These are phyloP conservation scores for Alca torda DNA, from an alignment of 2,797 vertebrate genomes.

Conservation along the genomic window DNA sequence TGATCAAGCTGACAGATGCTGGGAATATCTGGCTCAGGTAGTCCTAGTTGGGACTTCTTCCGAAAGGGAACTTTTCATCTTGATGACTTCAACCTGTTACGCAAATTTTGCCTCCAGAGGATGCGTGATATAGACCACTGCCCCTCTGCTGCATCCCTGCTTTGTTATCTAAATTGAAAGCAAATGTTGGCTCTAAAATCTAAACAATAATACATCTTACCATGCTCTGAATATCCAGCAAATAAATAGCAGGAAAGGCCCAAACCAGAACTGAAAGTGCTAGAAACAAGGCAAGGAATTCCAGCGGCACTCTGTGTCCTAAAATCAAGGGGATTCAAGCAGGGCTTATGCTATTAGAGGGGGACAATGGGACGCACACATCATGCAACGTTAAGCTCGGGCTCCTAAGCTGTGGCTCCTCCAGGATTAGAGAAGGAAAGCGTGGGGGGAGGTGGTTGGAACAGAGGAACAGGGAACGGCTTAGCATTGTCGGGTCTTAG, in stretches of 20 bases:
- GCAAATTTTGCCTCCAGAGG: neutral
- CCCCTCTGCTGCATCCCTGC: neutral
- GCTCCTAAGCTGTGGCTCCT: neutral
- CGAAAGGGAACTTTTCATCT: neutral
- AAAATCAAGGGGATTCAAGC: neutral
- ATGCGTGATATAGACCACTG: neutral
- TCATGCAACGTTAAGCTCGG: neutral
- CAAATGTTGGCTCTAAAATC: neutral
- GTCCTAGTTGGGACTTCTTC: neutral
- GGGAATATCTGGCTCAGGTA: neutral
- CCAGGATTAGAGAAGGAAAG: constrained; percentile 10
- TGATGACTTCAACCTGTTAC: neutral
- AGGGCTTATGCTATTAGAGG: neutral
- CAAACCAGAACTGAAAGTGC: neutral
- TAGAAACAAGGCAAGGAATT: neutral
- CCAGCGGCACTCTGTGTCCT: neutral
- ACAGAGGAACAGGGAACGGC: neutral
- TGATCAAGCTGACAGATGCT: neutral
- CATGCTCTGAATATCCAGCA: neutral
- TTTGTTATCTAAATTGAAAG: neutral
- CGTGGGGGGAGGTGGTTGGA: neutral
- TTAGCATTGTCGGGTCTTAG: neutral
- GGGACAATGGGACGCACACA: neutral
- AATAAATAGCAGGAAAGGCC: neutral
- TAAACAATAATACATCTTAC: neutral